phyloP scores from a whole-genome alignment of 2,113 vertebrate genomes.

The Psilopogon haemacephalus region DNA sequence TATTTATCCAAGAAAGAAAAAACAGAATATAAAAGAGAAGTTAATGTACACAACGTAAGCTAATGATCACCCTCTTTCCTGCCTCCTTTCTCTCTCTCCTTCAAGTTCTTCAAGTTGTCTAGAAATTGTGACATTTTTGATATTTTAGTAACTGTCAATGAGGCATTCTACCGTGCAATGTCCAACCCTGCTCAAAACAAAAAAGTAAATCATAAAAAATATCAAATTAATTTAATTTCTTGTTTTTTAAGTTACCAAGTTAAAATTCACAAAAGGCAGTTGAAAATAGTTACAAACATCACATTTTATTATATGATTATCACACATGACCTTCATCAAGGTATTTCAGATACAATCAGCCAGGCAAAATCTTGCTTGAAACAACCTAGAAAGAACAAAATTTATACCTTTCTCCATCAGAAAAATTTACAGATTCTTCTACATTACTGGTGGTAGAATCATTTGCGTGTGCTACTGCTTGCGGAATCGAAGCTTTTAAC shows the following conservation, averaged over 20 bases:
- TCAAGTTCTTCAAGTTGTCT: not conserved
- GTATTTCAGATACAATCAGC: not conserved
- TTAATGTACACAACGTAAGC: not conserved
- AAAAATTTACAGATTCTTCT: conserved; percentile 72
- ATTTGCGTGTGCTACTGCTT: conserved; percentile 62
- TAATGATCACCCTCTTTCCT: not conserved
- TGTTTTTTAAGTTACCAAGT: not conserved
- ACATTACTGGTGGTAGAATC: conserved; percentile 72
- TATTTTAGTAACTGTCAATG: not conserved
- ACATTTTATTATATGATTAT: conserved; percentile 48
- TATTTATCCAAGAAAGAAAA: not conserved
- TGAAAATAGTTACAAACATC: conserved; percentile 21
- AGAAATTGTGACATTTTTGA: not conserved
- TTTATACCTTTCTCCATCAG: conserved; percentile 77
- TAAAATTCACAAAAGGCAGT: conserved; percentile 22
- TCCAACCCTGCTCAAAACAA: not conserved
- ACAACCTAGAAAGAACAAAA: conserved; percentile 52
- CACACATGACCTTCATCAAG: not conserved
- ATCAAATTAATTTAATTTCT: not conserved
- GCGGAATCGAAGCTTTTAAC: conserved; percentile 71
- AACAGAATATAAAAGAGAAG: not conserved
- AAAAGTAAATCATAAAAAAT: not conserved
- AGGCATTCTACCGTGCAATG: not conserved
- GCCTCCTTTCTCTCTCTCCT: not conserved
- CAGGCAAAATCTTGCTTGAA: not conserved